phyloP scores from a whole-genome alignment of 2,888 invertebrate genomes.

The Andrena hattorfiana region DNA sequence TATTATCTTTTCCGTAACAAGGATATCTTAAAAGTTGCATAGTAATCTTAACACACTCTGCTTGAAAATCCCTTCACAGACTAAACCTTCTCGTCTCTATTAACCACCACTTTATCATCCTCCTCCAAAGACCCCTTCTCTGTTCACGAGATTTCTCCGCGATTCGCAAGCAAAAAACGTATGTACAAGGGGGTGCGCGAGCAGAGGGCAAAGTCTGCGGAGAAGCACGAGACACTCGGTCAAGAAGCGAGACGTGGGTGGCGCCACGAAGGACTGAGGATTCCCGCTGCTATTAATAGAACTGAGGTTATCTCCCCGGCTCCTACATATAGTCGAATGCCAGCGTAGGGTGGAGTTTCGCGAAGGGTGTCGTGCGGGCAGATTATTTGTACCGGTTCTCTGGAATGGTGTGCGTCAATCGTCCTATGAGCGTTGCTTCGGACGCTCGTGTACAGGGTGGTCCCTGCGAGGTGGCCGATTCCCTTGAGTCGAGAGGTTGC shows the following conservation, averaged over 20 bases:
- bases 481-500: too few relatives aligned
- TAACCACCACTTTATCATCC: too few relatives aligned
- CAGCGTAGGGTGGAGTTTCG: slow-evolving; percentile 68
- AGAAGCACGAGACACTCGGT: slow-evolving; percentile 47
- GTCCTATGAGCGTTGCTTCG: slow-evolving; percentile 18
- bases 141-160: not conserved
- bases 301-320: slow-evolving; percentile 73
- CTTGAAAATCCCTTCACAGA: too few relatives aligned
- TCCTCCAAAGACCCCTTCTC: not conserved
- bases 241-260: slow-evolving; percentile 58
- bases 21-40: too few relatives aligned
- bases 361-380: slow-evolving; percentile 66
- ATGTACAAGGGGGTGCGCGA: not conserved
- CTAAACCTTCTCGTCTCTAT: too few relatives aligned
- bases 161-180: not conserved
- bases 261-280: slow-evolving; percentile 48
- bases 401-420: slow-evolving; percentile 73
- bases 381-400: slow-evolving; percentile 80
- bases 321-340: slow-evolving; percentile 77
- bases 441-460: slow-evolving; percentile 38
- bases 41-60: too few relatives aligned
- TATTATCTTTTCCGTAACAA: too few relatives aligned
- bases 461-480: not conserved
- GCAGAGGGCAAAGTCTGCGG: slow-evolving; percentile 23
- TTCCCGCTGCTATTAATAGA: slow-evolving; percentile 75